Evolutionary conservation across 2,888 invertebrate species (phyloP), one percentile per base, ranked within the genome.

Genomic region (Ormyrus thymus): DNA sequence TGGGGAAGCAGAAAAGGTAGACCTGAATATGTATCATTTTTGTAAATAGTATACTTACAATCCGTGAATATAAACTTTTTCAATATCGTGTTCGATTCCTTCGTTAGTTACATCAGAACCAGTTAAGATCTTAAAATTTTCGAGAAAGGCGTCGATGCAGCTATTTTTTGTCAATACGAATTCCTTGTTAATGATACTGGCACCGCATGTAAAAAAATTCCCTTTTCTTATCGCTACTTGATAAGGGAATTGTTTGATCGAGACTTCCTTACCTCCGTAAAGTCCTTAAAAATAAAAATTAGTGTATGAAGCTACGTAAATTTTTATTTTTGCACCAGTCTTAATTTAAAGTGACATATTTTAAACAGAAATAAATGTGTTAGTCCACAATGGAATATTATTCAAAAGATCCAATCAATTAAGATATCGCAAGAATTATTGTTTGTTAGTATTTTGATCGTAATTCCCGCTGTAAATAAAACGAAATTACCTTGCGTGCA

Each of bases 81-180:
- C 48, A 1, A 84, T 76, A 0, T 58, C 10, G 69, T 84, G 79
- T 0, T 64, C 0, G 0, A 55, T 3, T 13, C 83, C 84, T 1
- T 55, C 74, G 6, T 7, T 15, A 11, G 53, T 90, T 29, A 3
- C 90, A 0, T 92, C 91, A 4, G 92, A 92, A 2, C 70, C 70
- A 0, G 59, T 43, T 13, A 43, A 29, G 0, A 71, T 51, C 9
- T 50, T 50, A 51, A 59, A 71, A 43, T 71, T 51, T 8, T 71
- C 70, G n/a, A 71, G 4, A 51, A 59, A 71, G 8, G 70, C 51
- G n/a, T 61, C 82, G 65, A 92, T 85, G 81, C 93, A 93, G 83
- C 93, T 93, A 0, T 92, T 93, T 7, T 93, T 93, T 0, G 92
- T 93, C 0, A 93, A 78, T 4, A 93, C 87, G 3, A 90, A 90